phyloP scores from a whole-genome alignment of 2,113 vertebrate species.

The Anoura caudifer region DNA sequence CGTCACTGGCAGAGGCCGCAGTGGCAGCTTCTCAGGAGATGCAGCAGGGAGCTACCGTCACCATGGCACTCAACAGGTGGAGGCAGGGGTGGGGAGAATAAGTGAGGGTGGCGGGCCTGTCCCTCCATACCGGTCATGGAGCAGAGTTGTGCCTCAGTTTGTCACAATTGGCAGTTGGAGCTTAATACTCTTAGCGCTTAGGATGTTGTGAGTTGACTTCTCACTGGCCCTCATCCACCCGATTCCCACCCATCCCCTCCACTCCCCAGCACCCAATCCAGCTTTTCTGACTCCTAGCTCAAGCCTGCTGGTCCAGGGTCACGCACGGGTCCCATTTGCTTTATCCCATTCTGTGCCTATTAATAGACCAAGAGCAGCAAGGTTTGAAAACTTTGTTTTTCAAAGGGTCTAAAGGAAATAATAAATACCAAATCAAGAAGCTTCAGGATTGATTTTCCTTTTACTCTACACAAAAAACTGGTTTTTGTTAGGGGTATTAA shows the following conservation, averaged over 20 bases:
- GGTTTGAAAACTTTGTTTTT: neutral
- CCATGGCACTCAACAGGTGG: constrained; percentile 99
- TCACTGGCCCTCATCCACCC: neutral
- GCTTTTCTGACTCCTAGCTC: neutral
- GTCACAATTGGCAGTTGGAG: neutral
- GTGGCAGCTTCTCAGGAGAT: constrained; percentile 97
- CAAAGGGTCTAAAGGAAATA: neutral
- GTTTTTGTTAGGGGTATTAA: neutral
- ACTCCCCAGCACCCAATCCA: neutral
- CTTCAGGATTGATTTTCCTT: neutral
- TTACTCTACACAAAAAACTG: neutral
- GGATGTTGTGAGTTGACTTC: neutral
- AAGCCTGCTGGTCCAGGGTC: neutral
- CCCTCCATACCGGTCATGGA: neutral
- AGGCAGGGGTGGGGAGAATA: constrained; percentile 73
- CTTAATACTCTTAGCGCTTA: neutral
- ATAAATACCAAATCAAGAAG: neutral
- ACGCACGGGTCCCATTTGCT: neutral
- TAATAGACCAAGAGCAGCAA: neutral
- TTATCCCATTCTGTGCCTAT: neutral
- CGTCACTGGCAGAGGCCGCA: constrained; percentile 94
- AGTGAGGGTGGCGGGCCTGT: neutral
- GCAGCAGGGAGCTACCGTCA: constrained; percentile 94
- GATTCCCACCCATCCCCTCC: neutral
- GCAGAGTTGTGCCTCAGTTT: neutral